Evolutionary conservation across 1,140 invertebrate species (phyloP), one percentile per base, ranked within the genome.

Genomic region (Musca domestica): DNA sequence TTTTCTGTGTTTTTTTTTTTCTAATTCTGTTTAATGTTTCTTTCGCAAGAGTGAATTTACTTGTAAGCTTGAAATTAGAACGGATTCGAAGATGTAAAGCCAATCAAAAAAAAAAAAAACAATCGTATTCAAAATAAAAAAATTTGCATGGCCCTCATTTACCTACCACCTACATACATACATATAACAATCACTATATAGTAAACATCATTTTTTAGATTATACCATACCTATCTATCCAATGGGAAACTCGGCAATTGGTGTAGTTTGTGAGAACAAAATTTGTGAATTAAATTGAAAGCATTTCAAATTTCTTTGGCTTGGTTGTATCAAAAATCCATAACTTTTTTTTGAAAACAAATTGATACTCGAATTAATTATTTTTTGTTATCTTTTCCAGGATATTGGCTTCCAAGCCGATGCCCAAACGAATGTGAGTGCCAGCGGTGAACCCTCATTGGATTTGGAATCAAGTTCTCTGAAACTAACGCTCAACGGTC

Each of bases 391-490:
- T 14, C 19, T 10, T 71, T 75, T 73, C 14, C 70, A 89, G 88
- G 89, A 90, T 73, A 86, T 89, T 51, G 87, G 91, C 63, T 92
- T 89, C 78, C 89, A 91, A 74, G 91, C 91, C 67, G 90, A 92
- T 0, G 90, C 88, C 76, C 88, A 87, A 76, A 84, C 87, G 72
- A 86, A 86, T 72, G 86, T 84, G 58, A 87, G 85, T 61, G 56
- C 56, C 56, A 61, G 56, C 20, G 56, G 56, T 41, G 56, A 61
- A 34, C 30, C 30, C 19, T 61, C 71, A 86, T 85, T 74, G 79
- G 83, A 25, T 54, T 64, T 30, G 15, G 87, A 88, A 63, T 84
- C 56, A 23, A 27, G 20, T 23, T 27, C 41, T 25, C 23, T 49
- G n/a, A 65, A 47, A 46, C 47, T 54, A 48, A 54, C 49, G 5